phyloP scores from a whole-genome alignment of 2,797 vertebrate species.

The Emydoidea blandingii region DNA sequence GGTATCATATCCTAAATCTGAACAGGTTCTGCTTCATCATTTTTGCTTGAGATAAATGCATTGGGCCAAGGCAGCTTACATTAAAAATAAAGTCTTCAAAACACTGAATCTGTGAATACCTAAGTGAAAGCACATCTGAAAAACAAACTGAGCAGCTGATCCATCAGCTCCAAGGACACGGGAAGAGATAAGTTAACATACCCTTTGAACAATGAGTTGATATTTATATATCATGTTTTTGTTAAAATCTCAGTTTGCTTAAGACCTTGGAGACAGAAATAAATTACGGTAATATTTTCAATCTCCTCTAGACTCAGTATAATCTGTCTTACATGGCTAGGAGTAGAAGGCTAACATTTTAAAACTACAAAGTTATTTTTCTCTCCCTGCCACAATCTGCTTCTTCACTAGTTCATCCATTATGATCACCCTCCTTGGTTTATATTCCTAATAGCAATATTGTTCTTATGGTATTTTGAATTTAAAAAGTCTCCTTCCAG shows the following conservation, averaged over 20 bases:
- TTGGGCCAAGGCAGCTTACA: not conserved
- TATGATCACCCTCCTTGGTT: not conserved
- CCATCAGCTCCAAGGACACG: not conserved
- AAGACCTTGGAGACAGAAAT: not conserved
- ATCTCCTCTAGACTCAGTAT: not conserved
- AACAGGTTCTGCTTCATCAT: not conserved
- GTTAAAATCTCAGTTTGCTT: not conserved
- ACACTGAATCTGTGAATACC: not conserved
- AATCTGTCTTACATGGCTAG: not conserved
- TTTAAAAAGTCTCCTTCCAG: not conserved
- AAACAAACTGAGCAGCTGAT: not conserved
- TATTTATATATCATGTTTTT: not conserved
- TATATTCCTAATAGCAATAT: not conserved
- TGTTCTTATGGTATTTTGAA: not conserved
- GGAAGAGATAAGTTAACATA: not conserved
- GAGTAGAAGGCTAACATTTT: not conserved
- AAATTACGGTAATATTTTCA: not conserved
- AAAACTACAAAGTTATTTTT: not conserved
- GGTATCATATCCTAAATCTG: rapidly evolving
- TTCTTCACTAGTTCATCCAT: not conserved
- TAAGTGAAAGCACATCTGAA: not conserved
- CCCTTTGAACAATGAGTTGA: not conserved
- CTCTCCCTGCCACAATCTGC: not conserved
- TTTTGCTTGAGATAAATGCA: not conserved
- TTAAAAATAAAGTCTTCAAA: not conserved